These are phyloP conservation scores for Peromyscus nudipes DNA, from an alignment of 2,797 vertebrate genomes.

Conservation along the genomic window DNA sequence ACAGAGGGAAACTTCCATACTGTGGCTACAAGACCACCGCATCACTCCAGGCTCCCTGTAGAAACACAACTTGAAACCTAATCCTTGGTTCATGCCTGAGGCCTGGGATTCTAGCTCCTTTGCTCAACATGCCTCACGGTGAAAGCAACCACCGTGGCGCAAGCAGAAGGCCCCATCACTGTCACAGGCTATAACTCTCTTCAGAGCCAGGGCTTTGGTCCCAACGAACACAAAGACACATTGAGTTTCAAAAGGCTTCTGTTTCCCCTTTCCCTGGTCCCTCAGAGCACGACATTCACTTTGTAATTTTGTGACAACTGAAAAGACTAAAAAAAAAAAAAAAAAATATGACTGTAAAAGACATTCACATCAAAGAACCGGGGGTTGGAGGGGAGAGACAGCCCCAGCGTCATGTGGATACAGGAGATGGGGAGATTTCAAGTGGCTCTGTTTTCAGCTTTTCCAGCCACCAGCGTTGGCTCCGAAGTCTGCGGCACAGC, in stretches of 20 bases:
- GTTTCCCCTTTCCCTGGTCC: background rate
- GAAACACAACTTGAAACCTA: background rate
- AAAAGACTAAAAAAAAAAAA: constrained; percentile 5
- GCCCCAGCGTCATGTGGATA: background rate
- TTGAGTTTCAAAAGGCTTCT: background rate
- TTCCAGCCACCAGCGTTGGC: background rate
- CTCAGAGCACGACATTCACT: background rate
- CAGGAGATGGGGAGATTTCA: background rate
- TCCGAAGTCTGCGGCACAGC: background rate
- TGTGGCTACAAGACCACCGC: background rate
- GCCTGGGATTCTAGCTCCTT: background rate
- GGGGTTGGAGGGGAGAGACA: no score
- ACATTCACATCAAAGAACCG: constrained; percentile 3
- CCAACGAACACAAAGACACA: background rate
- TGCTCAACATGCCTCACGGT: background rate
- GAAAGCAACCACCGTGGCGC: background rate
- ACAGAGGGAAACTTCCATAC: background rate
- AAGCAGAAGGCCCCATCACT: background rate
- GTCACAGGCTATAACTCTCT: background rate
- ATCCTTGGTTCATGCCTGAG: background rate
- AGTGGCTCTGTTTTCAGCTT: background rate
- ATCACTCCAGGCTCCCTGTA: background rate
- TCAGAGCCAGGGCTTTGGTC: background rate
- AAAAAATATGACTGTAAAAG: background rate
- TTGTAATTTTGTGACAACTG: constrained; percentile 17